Conservation (phyloP, 2,888 invertebrate genomes). For the Trachelus tabidus region DNA sequence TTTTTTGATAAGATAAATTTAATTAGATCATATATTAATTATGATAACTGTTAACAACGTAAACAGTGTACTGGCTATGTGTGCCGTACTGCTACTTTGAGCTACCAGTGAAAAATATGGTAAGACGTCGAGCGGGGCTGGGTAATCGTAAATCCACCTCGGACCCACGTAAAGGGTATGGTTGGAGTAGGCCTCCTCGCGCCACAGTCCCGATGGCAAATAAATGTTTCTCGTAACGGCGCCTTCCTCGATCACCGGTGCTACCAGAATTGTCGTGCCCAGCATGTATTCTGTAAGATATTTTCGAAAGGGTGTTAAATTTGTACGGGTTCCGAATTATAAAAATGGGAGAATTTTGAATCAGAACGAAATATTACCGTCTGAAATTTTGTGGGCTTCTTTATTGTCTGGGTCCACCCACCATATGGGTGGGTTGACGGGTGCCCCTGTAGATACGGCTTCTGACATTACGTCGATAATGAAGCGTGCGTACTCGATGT, state of each 20-base stretch:
- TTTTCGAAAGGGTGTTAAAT: neutral
- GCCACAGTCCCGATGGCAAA: constrained; percentile 81
- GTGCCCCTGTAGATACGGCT: constrained; percentile 73
- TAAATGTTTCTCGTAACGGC: constrained; percentile 76
- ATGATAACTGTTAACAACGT: neutral
- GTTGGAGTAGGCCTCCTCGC: constrained; percentile 67
- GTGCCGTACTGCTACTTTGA: neutral
- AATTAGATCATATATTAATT: neutral
- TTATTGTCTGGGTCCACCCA: constrained; percentile 80
- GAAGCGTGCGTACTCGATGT: constrained; percentile 61
- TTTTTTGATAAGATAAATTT: neutral
- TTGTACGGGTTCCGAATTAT: neutral
- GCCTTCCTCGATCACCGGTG: constrained; percentile 78
- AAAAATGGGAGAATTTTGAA: neutral
- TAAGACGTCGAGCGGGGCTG: constrained; percentile 75
- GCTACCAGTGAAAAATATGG: constrained; percentile 72
- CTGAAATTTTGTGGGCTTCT: constrained; percentile 68
- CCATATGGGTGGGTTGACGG: constrained; percentile 87
- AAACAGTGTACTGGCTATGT: neutral
- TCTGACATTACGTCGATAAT: constrained; percentile 73
- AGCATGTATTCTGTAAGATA: constrained; percentile 78
- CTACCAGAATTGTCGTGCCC: constrained; percentile 81
- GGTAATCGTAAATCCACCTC: constrained; percentile 72
- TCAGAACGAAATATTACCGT: constrained; percentile 48
- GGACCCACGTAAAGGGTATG: constrained; percentile 69